Evolutionary conservation across 92 coral and sea anemone genomes (phyloP), one percentile per base, ranked within the genome.

Genomic region (Epizoanthus fatuus): DNA sequence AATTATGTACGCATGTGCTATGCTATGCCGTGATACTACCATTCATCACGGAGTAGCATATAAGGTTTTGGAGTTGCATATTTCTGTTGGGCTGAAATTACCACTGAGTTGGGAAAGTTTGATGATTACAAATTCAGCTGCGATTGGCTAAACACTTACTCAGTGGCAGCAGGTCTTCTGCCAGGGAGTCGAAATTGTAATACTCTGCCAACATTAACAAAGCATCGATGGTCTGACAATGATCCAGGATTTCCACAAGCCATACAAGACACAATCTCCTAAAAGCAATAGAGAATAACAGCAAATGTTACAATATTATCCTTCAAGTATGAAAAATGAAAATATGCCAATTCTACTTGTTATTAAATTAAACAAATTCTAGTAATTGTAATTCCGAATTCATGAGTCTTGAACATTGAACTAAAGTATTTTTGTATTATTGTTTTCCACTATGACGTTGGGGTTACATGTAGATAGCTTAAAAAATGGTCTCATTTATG

Each of bases 201-300:
- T 87, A 86, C 62, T 75, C 82, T 20, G 75, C 84, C 14, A 93
- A 85, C 63, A 54, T 82, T 38, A 66, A 20, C 63, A 90, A 86
- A 45, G 90, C 91, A 68, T 82, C 86, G 25, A 86, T 79, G 66
- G 71, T 87, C 79, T 78, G 77, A 19, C 89, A 65, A 52, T 70
- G 72, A 69, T 95, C 99, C 54, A 97, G 88, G 29, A 90, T 70
- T 54, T 97, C 99, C 38, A 89, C 86, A 39, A 95, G 75, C 99
- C 99, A 97, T 47, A 94, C 97, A 39, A 97, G 57, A 84, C 98
- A 95, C 80, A 97, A 87, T 63, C 79, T 86, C 90, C 98, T 94
- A 85, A 14, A 53, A 86, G 40, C 62, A 65, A 15, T 8, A 37
- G 77, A 73, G 19, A 19, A 12, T 51, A 60, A 72, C 35, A 29